Conservation (phyloP, 1,140 invertebrate genomes). For the Pissodes strobi region DNA sequence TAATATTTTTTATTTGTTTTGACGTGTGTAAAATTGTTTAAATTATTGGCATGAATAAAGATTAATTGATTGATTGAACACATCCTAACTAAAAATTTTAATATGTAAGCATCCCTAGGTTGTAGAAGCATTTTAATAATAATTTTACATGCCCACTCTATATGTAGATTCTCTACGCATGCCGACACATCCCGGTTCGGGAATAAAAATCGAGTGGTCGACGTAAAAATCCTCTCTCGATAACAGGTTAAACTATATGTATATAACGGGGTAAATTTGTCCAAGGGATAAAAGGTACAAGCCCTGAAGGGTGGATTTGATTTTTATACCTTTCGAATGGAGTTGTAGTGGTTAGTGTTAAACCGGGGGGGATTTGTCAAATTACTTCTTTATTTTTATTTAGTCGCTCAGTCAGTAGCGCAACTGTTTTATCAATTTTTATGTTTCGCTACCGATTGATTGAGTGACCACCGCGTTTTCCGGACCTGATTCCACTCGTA, state of each 20-base stretch:
- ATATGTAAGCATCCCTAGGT: no score
- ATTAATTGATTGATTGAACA: no score
- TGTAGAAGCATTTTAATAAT: no score
- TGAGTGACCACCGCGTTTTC: no score
- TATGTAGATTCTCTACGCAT: no score
- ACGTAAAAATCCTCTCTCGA: slow-evolving; percentile 10
- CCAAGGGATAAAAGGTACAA: slow-evolving; percentile 14
- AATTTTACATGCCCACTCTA: no score
- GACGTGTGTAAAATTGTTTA: no score
- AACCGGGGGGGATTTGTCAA: slow-evolving; percentile 4
- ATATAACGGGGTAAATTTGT: slow-evolving; percentile 26
- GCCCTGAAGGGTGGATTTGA: slow-evolving; percentile 13
- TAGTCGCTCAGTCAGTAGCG: neutral
- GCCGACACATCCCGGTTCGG: neutral
- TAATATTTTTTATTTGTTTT: no score
- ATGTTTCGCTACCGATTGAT: no score
- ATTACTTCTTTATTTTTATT: neutral
- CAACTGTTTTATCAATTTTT: neutral
- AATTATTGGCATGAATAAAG: no score
- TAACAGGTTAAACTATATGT: slow-evolving; percentile 15
- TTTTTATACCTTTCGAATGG: slow-evolving; percentile 21
- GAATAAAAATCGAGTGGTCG: slow-evolving; percentile 22
- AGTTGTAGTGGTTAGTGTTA: slow-evolving; percentile 11
- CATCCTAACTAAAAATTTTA: no score
- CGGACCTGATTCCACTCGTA: no score